Evolutionary conservation across 2,888 invertebrate genomes (phyloP), one percentile per base, ranked within the genome.

Genomic region (Galeruca laticollis): DNA sequence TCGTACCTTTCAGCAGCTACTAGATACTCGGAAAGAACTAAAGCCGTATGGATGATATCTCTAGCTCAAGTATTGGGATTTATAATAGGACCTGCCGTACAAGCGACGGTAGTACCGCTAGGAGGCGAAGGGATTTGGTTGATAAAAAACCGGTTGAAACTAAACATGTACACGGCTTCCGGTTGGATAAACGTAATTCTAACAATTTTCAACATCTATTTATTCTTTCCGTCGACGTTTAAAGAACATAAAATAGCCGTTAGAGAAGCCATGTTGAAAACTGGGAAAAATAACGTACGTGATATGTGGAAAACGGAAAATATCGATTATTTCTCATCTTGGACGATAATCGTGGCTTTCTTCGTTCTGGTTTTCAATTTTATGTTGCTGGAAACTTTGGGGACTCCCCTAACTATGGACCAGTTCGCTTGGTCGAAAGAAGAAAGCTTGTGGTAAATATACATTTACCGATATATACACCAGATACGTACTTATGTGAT

Each of bases 361-460:
- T 95, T 94, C 84, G 91, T 94, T 75, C 87, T 95, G 75, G 93
- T 94, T 65, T 95, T 95, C 84, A 95, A 94, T 87, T 95, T 95
- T 85, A 95, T 96, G 79, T 88, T 96, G 72, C 87, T 95, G 77
- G 96, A 96, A 88, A 95, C 95, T 87, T 87, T 95, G 75, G 95
- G 93, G 21, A 94, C 95, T 10, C 90, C 94, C 2, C 87, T 96
- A 64, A 94, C 94, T 35, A 95, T 94, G 93, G 95, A 96, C 83
- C 94, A 95, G 86, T 95, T 95, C 85, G 95, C 92, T 35, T 95
- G 95, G 95, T 89, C 90, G 70, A 92, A 94, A 86, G 85, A 87
- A 60, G 89, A 93, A 82, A 92, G 95, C 11, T 86, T 95, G 43
- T 90, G 90, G 84, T 72, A 57, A 69, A 59, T 59, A 61, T 18